Base-by-base conservation (phyloP, 2,888 invertebrate genomes). In the Cephonodes hylas region DNA sequence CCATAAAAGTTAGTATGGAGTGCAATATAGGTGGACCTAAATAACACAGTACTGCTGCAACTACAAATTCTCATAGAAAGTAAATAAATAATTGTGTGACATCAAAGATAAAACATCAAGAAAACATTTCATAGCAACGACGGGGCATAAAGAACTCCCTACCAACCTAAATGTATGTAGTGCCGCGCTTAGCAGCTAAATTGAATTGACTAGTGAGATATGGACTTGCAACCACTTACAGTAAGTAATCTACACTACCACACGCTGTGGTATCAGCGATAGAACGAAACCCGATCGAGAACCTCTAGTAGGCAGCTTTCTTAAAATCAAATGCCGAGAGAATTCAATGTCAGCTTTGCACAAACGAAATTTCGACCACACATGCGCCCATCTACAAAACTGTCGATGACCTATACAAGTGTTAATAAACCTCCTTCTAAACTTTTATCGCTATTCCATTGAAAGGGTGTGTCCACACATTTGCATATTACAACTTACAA, bases 291-390 rank as follows among this genome's bases (percentile, higher is more conserved):
- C 18, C n/a, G 25, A 48, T 27, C 53, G 18, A 31, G 10, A 31
- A 53, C 15, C 27, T 27, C 15, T 15, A 48, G 53, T 53, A 53
- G 10, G 3, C 8, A 18, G n/a, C 31, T 4, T 10, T 20, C 8
- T 3, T 44, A 18, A 18, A 53, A 8, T 18, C 8, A 27, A 25
- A 48, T 48, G 7, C n/a, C 8, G 23, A 22, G 23, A 25, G 2
- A 31, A 15, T 15, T 48, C 0, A 27, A 13, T 25, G 25, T 3
- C 18, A n/a, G 27, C 18, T 53, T 53, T 18, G 53, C 31, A 25
- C 34, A 46, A 10, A 20, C 25, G 48, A 42, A 42, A 60, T 53
- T 27, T 53, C 53, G 53, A 42, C 42, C 60, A 53, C 53, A 60
- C 25, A 60, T 8, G 25, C n/a, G 15, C 5, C 5, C 25, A 15